Base-by-base conservation (phyloP, 2,888 invertebrate species). In the Lysandra bellargus region DNA sequence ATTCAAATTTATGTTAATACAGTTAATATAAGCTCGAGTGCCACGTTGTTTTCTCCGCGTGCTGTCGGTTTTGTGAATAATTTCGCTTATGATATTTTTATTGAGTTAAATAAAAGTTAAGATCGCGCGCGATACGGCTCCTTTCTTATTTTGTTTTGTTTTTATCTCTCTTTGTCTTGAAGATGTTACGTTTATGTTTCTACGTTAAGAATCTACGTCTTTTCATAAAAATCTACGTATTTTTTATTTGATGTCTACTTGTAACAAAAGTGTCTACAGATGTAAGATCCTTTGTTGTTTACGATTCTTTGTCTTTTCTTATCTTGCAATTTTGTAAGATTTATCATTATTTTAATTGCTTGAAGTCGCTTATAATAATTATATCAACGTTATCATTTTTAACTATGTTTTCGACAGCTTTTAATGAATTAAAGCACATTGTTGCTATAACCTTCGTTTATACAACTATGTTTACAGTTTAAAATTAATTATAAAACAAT, bases 1-100 rank as follows among this genome's bases (percentile, higher is more conserved):
- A 89, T 90, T 89, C 85, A 88, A 90, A 91, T 90, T 88, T 89
- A 91, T 90, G 90, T 82, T 83, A 86, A 87, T 87, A 78, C 81
- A 82, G 84, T 83, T 84, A 83, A 83, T 84, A 82, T 83, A 83
- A 83, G 80, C 79, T 80, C 81, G 82, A 82, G 82, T 57, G 57
- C 1, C 23, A 5, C 57, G 44, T 14, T 40, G 53, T 57, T 53
- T 53, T 30, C 74, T 14, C 5, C 53, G 53, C 17, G 53, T 76
- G 33, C 12, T 53, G 57, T 33, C 33, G 76, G 53, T 57, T 53
- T 53, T 33, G 57, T 30, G 76, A 76, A 57, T 33, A 76, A 76
- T 57, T 76, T 76, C 30, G 53, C 14, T 76, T 57, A 30, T 49
- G 75, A 49, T 57, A 76, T 76, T 53, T 75, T 76, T 76, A 33